phyloP scores from a whole-genome alignment of 2,888 invertebrate species.

The Lithophane socia region DNA sequence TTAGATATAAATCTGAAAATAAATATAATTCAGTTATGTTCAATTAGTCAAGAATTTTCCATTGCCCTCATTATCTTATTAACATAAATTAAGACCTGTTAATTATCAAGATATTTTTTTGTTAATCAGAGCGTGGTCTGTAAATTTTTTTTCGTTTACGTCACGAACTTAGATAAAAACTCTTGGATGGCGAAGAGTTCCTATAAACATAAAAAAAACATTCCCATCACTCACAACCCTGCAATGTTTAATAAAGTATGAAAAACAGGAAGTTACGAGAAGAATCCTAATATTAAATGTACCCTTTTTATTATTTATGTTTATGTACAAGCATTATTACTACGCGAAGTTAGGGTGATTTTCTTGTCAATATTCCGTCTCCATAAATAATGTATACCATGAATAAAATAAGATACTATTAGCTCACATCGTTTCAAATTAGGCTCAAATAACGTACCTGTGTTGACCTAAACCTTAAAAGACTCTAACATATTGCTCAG shows the following conservation, averaged over 20 bases:
- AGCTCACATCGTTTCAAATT: constrained; percentile 17
- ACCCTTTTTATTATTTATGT: constrained; percentile 39
- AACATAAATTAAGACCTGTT: too few relatives aligned
- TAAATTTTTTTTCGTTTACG: background rate
- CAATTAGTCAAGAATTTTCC: too few relatives aligned
- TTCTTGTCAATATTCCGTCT: constrained; percentile 31
- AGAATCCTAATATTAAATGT: constrained; percentile 15
- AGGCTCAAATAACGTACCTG: background rate
- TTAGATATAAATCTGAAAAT: too few relatives aligned
- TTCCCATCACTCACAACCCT: constrained; percentile 9
- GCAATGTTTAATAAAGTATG: constrained; percentile 30
- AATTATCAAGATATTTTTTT: background rate
- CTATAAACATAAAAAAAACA: constrained; percentile 8
- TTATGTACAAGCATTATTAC: constrained; percentile 19
- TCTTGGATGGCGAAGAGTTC: background rate
- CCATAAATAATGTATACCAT: constrained; percentile 7
- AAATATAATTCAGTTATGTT: too few relatives aligned
- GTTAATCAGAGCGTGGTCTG: constrained; percentile 5
- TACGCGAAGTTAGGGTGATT: constrained; percentile 18
- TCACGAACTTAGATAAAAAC: background rate
- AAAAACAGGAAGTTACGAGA: constrained; percentile 26
- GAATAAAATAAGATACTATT: constrained; percentile 22
- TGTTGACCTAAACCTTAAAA: background rate
- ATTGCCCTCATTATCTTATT: too few relatives aligned
- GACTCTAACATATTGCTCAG: constrained; percentile 4